Evolutionary conservation across 2,888 invertebrate genomes (phyloP), one percentile per base, ranked within the genome.

Genomic region (Drosophila fungiperda): DNA sequence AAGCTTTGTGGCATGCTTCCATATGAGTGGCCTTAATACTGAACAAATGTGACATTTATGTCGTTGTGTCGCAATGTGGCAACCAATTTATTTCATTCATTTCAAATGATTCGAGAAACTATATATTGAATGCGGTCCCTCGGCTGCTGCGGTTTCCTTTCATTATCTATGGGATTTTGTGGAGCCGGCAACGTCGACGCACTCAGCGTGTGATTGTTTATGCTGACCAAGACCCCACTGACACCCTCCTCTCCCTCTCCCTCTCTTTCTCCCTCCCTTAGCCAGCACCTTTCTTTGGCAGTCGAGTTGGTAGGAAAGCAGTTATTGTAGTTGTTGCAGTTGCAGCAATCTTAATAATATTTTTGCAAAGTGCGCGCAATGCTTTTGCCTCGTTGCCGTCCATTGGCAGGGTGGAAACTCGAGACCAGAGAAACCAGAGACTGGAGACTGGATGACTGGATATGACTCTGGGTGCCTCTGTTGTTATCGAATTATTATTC

Each of bases 121-220:
- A 68, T 60, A 65, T 60, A 65, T 15, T 26, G 45, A 23, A 15
- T 23, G 23, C 23, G 23, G 15, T 15, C 45, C 45, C 50, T 57
- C 55, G 38, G 32, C 57, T 54, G 33, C 20, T 38, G 61, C 79
- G 54, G 77, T 73, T 79, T 78, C 70, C 76, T 82, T 79, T 82
- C 66, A 79, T 76, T 80, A 83, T 80, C 83, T 83, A 83, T 80
- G 73, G 77, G 73, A 70, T 70, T 76, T 76, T 59, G 83, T 69
- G 69, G 73, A 77, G 68, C 76, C 29, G 29, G 61, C 76, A 77
- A 64, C 64, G 55, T 60, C 66, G 79, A 80, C 83, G 80, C 83
- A 80, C 83, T 80, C 83, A 80, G 80, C 80, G 77, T 80, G 80
- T 76, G 83, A 83, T 80, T 80, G 83, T 80, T 80, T 80, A 80